A percentile compares a stretch with the other conserved stretches of the same genome.
Conservation (phyloP, 2,888 invertebrate genomes). For the Protula sp. region DNA sequence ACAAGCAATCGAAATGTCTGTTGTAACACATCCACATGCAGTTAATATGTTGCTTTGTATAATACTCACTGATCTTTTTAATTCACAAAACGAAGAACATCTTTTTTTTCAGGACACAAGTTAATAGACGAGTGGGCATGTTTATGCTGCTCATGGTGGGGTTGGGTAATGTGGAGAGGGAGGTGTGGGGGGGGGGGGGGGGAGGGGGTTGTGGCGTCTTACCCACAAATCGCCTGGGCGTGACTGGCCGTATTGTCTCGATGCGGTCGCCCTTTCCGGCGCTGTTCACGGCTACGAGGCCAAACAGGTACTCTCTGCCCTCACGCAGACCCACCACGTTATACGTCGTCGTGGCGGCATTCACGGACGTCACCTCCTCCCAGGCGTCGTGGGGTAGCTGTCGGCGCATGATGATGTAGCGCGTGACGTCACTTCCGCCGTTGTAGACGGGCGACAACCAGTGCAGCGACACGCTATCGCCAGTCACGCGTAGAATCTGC, state of each 20-base stretch:
- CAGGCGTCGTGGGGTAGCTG: slow-evolving; percentile 70
- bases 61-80: no score
- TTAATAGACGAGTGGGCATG: no score
- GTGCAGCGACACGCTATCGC: slow-evolving; percentile 41
- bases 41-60: no score
- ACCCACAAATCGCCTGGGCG: slow-evolving; percentile 39
- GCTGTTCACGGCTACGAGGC: slow-evolving; percentile 78
- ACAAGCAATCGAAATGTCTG: no score
- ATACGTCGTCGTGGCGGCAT: slow-evolving; percentile 10
- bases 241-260: slow-evolving; percentile 24
- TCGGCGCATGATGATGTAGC: slow-evolving; percentile 40
- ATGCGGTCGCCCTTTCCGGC: slow-evolving; percentile 73
- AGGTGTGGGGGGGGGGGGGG: no score
- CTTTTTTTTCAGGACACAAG: no score
- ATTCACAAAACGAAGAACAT: no score
- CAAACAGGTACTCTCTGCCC: slow-evolving; percentile 77
- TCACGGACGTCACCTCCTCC: slow-evolving; percentile 57
- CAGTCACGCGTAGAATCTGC: slow-evolving; percentile 38
- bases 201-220: no score
- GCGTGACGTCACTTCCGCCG: slow-evolving; percentile 48
- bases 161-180: no score
- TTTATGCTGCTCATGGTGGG: no score
- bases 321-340: slow-evolving; percentile 39
- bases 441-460: slow-evolving; percentile 54
- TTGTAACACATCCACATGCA: no score